A percentile compares a stretch with the other conserved stretches of the same genome.
These are phyloP conservation scores for Cuniculus paca DNA, from an alignment of 2,797 vertebrate genomes.

Conservation along the genomic window DNA sequence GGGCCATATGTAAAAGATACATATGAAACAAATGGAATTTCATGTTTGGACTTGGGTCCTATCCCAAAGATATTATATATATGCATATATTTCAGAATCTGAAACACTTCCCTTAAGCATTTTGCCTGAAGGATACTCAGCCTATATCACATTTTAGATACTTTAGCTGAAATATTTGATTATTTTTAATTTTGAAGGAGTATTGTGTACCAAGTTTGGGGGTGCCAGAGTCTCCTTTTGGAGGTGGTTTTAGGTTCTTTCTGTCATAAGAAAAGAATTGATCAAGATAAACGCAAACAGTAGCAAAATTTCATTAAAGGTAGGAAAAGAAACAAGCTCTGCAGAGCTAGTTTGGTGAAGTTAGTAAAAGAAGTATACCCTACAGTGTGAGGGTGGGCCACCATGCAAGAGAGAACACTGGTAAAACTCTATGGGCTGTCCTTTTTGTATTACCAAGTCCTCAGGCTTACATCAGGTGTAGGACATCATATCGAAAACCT, in stretches of 20 bases:
- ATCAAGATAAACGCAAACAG: neutral
- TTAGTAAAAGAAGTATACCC: neutral
- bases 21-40: neutral
- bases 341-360: neutral
- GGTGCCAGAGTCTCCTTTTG: neutral
- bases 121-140: neutral
- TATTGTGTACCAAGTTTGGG: neutral
- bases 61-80: neutral
- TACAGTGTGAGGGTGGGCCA: neutral
- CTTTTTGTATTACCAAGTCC: neutral
- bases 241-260: neutral
- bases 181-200: constrained; percentile 16
- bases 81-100: neutral
- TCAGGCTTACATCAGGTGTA: neutral
- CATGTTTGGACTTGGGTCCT: neutral
- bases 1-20: neutral
- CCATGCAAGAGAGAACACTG: neutral
- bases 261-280: neutral
- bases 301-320: neutral
- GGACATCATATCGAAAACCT: neutral
- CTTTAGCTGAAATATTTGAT: constrained; percentile 2
- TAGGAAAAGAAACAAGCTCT: neutral
- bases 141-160: neutral
- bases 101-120: neutral
- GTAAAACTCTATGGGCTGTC: neutral